Evolutionary conservation across 2,113 vertebrate species (phyloP), one percentile per base, ranked within the genome.

Genomic region (Dromaius novaehollandiae): DNA sequence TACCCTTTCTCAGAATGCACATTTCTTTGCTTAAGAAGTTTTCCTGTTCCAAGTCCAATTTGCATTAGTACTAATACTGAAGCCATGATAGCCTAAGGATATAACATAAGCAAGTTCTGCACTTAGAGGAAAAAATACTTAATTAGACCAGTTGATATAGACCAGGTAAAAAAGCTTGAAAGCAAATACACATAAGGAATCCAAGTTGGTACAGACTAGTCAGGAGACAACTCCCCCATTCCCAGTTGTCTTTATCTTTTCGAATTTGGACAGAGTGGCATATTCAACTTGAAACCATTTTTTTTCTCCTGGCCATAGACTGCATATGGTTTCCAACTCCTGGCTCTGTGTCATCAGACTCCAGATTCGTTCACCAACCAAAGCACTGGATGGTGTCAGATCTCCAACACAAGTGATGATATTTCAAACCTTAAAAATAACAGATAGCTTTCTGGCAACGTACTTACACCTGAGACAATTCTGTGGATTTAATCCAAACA

Each of bases 291-390:
- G 20, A 61, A 64, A 65, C 24, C 6, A 2, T 13, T 48, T 55
- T 50, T 51, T 82, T 50, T 26, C 44, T 79, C 50, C 34, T 30
- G 34, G 26, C 14, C 36, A 18, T 60, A 50, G 56, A 42, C 36
- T 10, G 4, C 28, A 7, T 0, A 9, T 24, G 32, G 42, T 18
- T 58, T 13, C 63, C 44, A 24, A 63, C 20, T 22, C 36, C 40
- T 11, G 0, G 32, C 71, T 77, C 70, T 4, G 22, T 7, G 56
- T 56, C 65, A 16, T 13, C 71, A 50, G 46, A 34, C 28, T 19
- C 58, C 10, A 4, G 48, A 2, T 1, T 71, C 40, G 44, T 60
- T 25, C 48, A 7, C 19, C 30, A 38, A 22, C 44, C 0, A 0
- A 26, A 51, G 83, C 30, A 32, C 64, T 5, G 48, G 17, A 8